phyloP scores from a whole-genome alignment of 2,888 invertebrate genomes.

The Lithophane ornitopus region DNA sequence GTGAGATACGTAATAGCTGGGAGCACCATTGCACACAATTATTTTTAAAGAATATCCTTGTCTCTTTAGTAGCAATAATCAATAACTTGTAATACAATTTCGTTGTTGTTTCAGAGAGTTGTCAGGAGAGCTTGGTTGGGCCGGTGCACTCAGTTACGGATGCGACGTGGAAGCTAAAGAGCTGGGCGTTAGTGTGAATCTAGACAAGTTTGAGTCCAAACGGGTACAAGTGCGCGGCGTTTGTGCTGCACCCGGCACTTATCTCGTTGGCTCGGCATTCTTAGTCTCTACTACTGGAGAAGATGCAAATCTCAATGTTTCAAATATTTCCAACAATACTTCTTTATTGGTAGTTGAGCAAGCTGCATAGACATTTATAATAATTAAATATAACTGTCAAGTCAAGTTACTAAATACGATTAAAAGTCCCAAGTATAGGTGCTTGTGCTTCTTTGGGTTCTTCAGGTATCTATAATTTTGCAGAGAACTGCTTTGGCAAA shows the following conservation, averaged over 20 bases:
- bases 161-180: conserved; percentile 80
- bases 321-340: conserved; percentile 79
- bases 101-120: conserved; percentile 76
- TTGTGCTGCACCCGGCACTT: conserved; percentile 92
- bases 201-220: conserved; percentile 88
- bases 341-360: conserved; percentile 84
- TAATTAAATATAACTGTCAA: neutral
- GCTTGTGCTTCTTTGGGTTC: conserved; percentile 7
- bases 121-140: conserved; percentile 84
- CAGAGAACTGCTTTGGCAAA: neutral
- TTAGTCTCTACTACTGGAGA: conserved; percentile 76
- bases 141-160: conserved; percentile 85
- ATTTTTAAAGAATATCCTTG: neutral
- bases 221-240: conserved; percentile 91
- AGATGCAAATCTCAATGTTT: conserved; percentile 68
- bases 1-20: neutral
- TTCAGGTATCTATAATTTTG: neutral
- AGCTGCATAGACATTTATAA: conserved; percentile 57
- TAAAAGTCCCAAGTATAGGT: neutral
- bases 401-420: conserved; percentile 1
- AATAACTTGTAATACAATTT: conserved; percentile 5
- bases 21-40: neutral
- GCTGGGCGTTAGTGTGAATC: conserved; percentile 82
- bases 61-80: neutral
- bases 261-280: conserved; percentile 92